Evolutionary conservation across 2,113 vertebrate species (phyloP).

Genomic region (Cyanistes caeruleus): DNA sequence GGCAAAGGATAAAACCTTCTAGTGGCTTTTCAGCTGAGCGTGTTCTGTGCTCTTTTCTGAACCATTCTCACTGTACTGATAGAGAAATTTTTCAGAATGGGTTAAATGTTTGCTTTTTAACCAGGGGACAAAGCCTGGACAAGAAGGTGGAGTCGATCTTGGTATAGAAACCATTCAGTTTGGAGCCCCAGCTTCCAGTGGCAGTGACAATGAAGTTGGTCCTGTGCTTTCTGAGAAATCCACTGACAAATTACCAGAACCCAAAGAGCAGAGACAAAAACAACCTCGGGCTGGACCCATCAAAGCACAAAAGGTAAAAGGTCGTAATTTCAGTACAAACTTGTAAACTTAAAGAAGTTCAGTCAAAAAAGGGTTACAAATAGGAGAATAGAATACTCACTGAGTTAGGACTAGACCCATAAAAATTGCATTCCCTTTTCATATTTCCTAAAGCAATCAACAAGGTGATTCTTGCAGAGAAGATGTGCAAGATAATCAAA

Average conservation of each 20-base stretch:
- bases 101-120: background rate
- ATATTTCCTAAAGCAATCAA: background rate
- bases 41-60: background rate
- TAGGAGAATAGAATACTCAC: background rate
- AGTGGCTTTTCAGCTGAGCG: background rate
- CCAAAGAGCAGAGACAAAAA: constrained; percentile 97
- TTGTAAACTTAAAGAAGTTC: background rate
- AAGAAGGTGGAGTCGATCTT: constrained; percentile 85
- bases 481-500: background rate
- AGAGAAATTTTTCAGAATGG: background rate
- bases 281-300: constrained; percentile 93
- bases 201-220: constrained; percentile 91
- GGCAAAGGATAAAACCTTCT: background rate
- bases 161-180: constrained; percentile 95
- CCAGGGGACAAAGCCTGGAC: constrained; percentile 84
- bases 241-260: constrained; percentile 89
- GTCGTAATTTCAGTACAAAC: background rate
- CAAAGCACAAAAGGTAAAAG: constrained; percentile 93
- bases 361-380: background rate
- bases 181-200: constrained; percentile 92
- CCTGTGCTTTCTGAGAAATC: constrained; percentile 85
- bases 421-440: background rate
- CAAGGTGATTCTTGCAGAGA: background rate
- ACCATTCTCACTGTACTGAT: background rate
- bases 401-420: background rate